Evolutionary conservation across 2,113 vertebrate genomes (phyloP).

Genomic region (Urocolius indicus): DNA sequence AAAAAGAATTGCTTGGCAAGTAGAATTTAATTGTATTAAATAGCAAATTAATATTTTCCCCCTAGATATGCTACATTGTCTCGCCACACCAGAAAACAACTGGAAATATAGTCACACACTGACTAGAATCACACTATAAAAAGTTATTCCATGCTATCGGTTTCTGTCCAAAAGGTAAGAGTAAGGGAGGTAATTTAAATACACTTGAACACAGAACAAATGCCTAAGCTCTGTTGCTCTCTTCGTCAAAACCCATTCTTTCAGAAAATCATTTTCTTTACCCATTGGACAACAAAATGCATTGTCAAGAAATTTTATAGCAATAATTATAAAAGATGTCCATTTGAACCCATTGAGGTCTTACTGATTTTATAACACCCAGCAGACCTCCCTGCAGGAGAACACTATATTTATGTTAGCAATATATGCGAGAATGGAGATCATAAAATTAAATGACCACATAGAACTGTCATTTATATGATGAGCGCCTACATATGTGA

Average conservation of each 20-base stretch:
- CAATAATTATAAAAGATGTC: conserved; percentile 93
- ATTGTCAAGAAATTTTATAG: conserved; percentile 90
- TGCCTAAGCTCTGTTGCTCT: conserved; percentile 56
- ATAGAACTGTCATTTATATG: conserved; percentile 90
- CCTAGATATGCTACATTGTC: conserved; percentile 25
- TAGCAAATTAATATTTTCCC: conserved; percentile 66
- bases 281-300: conserved; percentile 81
- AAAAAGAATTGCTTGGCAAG: conserved; percentile 51
- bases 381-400: conserved; percentile 86
- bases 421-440: conserved; percentile 98
- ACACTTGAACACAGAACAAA: conserved; percentile 58
- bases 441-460: conserved; percentile 96
- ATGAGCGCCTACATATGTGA: conserved; percentile 83
- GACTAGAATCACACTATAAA: conserved; percentile 27
- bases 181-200: conserved; percentile 72
- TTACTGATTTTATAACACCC: conserved; percentile 90
- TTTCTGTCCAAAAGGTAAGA: conserved; percentile 65
- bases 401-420: conserved; percentile 96
- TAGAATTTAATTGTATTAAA: conserved; percentile 72
- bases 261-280: conserved; percentile 83
- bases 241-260: conserved; percentile 80
- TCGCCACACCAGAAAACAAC: conserved; percentile 36
- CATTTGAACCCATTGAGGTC: conserved; percentile 91
- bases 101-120: background rate
- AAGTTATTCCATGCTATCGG: conserved; percentile 57